A percentile compares a stretch with the other conserved stretches of the same genome.
phyloP scores from a whole-genome alignment of 2,888 invertebrate species.

The Torymus auratus region DNA sequence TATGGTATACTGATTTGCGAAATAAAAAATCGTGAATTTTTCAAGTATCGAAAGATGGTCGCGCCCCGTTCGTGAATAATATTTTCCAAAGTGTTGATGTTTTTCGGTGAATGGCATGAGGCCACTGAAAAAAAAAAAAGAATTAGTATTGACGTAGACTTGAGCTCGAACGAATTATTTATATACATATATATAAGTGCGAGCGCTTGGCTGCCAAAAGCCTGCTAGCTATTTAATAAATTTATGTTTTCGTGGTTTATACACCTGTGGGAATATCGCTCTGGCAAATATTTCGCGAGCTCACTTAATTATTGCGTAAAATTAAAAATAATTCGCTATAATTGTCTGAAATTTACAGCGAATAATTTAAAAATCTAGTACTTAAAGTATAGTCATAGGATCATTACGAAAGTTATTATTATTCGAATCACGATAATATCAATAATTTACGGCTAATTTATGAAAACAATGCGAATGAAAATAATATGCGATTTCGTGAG shows the following conservation, averaged over 20 bases:
- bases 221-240: slow-evolving; percentile 37
- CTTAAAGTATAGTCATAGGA: too few species aligned
- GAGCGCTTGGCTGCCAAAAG: slow-evolving; percentile 33
- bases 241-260: slow-evolving; percentile 27
- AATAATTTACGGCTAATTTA: too few species aligned
- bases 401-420: too few species aligned
- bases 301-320: not conserved
- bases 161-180: slow-evolving; percentile 5
- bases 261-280: slow-evolving; percentile 25
- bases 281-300: slow-evolving; percentile 6
- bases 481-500: too few species aligned
- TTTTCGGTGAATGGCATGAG: slow-evolving; percentile 20
- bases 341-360: too few species aligned
- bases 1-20: too few species aligned
- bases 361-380: too few species aligned
- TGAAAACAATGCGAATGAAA: too few species aligned
- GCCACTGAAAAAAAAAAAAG: slow-evolving; percentile 31
- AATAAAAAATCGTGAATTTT: too few species aligned
- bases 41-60: not conserved
- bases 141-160: slow-evolving; percentile 26
- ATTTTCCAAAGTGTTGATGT: not conserved
- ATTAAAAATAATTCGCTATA: not conserved
- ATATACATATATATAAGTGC: not conserved
- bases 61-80: not conserved
- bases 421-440: too few species aligned